phyloP scores from a whole-genome alignment of 2,888 invertebrate genomes.

The Pachymerium ferrugineum region DNA sequence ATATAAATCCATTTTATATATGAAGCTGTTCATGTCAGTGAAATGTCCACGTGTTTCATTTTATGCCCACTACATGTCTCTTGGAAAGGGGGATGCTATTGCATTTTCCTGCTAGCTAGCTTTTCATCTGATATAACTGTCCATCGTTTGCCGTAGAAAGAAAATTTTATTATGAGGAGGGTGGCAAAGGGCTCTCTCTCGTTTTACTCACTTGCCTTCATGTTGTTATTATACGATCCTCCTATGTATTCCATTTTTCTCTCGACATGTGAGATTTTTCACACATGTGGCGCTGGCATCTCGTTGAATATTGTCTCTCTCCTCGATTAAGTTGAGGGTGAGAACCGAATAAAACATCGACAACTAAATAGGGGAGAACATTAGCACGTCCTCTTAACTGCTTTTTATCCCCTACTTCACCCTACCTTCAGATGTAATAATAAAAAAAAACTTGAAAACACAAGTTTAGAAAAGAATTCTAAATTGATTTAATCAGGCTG shows the following conservation, averaged over 20 bases:
- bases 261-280: neutral
- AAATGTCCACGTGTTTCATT: constrained; percentile 9
- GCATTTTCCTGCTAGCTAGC: constrained; percentile 8
- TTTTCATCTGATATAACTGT: neutral
- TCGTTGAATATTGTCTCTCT: constrained; percentile 9
- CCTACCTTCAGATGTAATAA: neutral
- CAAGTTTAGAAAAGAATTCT: neutral
- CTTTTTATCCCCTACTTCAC: constrained; percentile 13
- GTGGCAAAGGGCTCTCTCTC: neutral
- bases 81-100: neutral
- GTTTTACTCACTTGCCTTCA: neutral
- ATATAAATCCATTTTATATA: constrained; percentile 13
- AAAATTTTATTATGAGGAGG: constrained; percentile 8
- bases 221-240: constrained; percentile 13
- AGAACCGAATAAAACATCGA: neutral
- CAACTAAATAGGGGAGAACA: neutral
- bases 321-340: neutral
- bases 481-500: too few species aligned
- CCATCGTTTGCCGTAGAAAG: constrained; percentile 4
- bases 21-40: constrained; percentile 9
- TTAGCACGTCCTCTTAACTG: neutral
- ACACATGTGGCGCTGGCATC: constrained; percentile 13
- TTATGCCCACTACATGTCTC: constrained; percentile 7
- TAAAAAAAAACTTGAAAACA: too few species aligned
- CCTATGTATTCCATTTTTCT: neutral